Percentiles rank a stretch among this genome's conserved stretches.
phyloP scores from a whole-genome alignment of 30 jellyfish, hydroid and myxozoan species.

The Pelagia noctiluca region DNA sequence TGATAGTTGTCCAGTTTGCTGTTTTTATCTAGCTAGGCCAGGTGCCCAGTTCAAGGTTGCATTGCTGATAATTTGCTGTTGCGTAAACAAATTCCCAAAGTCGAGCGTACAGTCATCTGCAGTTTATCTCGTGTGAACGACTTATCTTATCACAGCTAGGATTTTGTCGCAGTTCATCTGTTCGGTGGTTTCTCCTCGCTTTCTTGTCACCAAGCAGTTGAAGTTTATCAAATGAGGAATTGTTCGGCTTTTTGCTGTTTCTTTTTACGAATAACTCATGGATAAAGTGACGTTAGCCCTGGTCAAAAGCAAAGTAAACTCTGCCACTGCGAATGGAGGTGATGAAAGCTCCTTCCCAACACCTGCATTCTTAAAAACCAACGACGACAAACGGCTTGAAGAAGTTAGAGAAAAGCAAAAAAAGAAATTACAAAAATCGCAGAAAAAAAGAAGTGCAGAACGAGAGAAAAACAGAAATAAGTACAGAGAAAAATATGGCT shows the following conservation, averaged over 20 bases:
- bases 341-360: not conserved
- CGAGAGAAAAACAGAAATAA: constrained; percentile 12
- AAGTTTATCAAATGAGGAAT: not conserved
- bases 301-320: not conserved
- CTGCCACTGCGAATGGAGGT: not conserved
- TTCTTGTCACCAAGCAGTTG: too few relatives aligned
- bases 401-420: constrained; percentile 20
- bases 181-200: too few relatives aligned
- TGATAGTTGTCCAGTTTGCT: too few relatives aligned
- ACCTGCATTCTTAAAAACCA: not conserved
- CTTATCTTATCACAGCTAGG: too few relatives aligned
- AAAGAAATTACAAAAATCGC: not conserved
- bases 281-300: constrained; percentile 6
- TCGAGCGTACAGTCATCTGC: too few relatives aligned
- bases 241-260: not conserved
- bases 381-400: not conserved
- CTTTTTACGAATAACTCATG: not conserved
- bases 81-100: too few relatives aligned
- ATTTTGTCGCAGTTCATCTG: too few relatives aligned
- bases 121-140: too few relatives aligned
- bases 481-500: constrained; percentile 8
- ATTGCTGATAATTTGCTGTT: too few relatives aligned
- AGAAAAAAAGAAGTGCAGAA: not conserved
- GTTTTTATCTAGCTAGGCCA: too few relatives aligned
- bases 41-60: too few relatives aligned